Conservation (phyloP, 2,797 vertebrate species). For the Spea hammondii region DNA sequence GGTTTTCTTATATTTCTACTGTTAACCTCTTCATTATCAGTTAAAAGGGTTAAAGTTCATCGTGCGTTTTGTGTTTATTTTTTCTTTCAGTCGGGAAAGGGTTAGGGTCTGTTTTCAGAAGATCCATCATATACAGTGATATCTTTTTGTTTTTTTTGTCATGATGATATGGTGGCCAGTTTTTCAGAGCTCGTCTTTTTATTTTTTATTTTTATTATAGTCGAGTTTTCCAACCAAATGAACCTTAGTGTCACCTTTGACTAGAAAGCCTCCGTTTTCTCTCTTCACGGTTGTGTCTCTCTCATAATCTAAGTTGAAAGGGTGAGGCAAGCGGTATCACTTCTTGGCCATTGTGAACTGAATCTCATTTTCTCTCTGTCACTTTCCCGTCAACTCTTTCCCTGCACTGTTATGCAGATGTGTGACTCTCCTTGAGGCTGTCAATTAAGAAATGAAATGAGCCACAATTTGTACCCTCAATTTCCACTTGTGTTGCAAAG, state of each 20-base stretch:
- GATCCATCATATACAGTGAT: slow-evolving; percentile 57
- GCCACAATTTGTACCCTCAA: slow-evolving; percentile 15
- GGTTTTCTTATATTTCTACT: no score
- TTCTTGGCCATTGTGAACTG: slow-evolving; percentile 22
- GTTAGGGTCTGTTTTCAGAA: slow-evolving; percentile 62
- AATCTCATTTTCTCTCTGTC: slow-evolving; percentile 39
- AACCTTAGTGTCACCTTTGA: slow-evolving; percentile 32
- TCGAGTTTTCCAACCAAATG: slow-evolving; percentile 9
- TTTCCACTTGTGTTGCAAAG: neutral
- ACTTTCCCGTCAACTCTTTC: neutral
- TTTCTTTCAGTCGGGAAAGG: slow-evolving; percentile 54
- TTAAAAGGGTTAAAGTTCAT: no score
- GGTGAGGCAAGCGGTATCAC: slow-evolving; percentile 32
- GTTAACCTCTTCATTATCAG: no score
- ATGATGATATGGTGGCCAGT: slow-evolving; percentile 55
- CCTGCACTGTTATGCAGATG: slow-evolving; percentile 39
- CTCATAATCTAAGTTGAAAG: slow-evolving; percentile 48
- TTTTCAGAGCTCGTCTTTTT: slow-evolving; percentile 32
- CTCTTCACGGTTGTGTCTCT: slow-evolving; percentile 36
- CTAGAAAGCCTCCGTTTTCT: slow-evolving; percentile 4
- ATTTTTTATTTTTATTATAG: neutral
- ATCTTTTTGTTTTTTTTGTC: slow-evolving; percentile 40
- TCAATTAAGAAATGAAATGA: slow-evolving; percentile 47
- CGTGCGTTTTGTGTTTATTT: neutral
- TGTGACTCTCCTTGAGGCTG: slow-evolving; percentile 24